A percentile compares a stretch with the other conserved stretches of the same genome.
Conservation (phyloP, 2,113 vertebrate genomes). For the Bettongia penicillata region DNA sequence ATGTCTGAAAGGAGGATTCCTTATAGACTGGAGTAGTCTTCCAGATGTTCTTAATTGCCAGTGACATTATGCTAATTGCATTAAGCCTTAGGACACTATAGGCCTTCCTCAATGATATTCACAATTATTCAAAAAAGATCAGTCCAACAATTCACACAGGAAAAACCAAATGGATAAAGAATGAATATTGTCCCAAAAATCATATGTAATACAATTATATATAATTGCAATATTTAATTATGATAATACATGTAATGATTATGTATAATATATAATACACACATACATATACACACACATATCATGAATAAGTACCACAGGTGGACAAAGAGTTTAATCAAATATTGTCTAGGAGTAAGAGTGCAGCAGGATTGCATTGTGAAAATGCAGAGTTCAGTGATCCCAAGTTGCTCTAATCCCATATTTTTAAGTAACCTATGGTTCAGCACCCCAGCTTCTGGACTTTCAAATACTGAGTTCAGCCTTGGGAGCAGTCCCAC, state of each 20-base stretch:
- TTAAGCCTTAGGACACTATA: not conserved
- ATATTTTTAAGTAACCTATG: not conserved
- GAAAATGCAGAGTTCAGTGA: not conserved
- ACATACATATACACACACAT: not conserved
- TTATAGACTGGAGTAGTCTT: not conserved
- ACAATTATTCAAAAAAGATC: not conserved
- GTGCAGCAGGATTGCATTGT: not conserved
- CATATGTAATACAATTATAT: not conserved
- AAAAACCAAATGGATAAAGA: not conserved
- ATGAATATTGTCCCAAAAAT: not conserved
- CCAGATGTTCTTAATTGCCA: not conserved
- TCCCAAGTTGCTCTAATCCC: not conserved
- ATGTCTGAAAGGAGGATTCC: not conserved
- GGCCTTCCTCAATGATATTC: not conserved
- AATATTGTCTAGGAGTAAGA: not conserved
- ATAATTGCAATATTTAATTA: too few relatives aligned
- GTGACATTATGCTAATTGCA: not conserved
- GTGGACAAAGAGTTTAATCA: not conserved
- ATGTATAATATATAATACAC: too few relatives aligned
- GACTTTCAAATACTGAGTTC: not conserved
- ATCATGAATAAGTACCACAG: not conserved
- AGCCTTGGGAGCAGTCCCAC: not conserved
- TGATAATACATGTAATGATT: too few relatives aligned
- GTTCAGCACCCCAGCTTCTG: not conserved
- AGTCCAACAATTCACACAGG: not conserved